Base-by-base conservation (phyloP, 2,888 invertebrate species). In the Lepidocyrtoides sp. region DNA sequence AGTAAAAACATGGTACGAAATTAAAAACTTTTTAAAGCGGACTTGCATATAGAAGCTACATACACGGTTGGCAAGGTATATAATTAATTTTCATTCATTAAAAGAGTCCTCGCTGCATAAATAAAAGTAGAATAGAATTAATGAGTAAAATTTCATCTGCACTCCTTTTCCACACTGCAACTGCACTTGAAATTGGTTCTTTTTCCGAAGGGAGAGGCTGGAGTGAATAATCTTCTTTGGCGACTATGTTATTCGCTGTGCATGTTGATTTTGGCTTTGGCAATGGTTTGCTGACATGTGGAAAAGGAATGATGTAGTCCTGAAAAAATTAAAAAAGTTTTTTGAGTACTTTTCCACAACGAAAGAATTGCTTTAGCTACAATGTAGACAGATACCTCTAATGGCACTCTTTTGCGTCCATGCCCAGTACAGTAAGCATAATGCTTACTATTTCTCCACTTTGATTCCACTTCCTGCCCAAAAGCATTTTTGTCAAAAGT, bases 381-480 rank as follows among this genome's bases (percentile, higher is more conserved):
- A n/a, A 63, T 2, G 17, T 87, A 48, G 54, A 17, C 10, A 8
- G 3, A 60, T 66, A 92, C 92, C 85, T 92, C 36, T 23, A 91
- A 32, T 0, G 87, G 90, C 29, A 90, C 44, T 17, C 91, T 44
- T 48, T 48, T 87, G 17, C 90, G 81, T 10, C 91, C 91, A 77
- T 88, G 84, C 0, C 77, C 90, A 2, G 90, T 91, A 14, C 92
- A 92, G 36, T 66, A 91, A 7, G 92, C 86, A 48, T 93, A 93
- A 48, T 93, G 93, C 7, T 75, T 51, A 2, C 93, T 93, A 84
- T 91, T 72, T n/a, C 72, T 91, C 92, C 93, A 94, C 8, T 57
- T 66, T 0, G 87, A 54, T 54, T 93, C 92, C 26, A 94, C 66
- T n/a, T 63, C n/a, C 26, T 88, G 41, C 20, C 57, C 63, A 57